Conservation (phyloP, 2,888 invertebrate genomes). For the Hoplodrina blanda region DNA sequence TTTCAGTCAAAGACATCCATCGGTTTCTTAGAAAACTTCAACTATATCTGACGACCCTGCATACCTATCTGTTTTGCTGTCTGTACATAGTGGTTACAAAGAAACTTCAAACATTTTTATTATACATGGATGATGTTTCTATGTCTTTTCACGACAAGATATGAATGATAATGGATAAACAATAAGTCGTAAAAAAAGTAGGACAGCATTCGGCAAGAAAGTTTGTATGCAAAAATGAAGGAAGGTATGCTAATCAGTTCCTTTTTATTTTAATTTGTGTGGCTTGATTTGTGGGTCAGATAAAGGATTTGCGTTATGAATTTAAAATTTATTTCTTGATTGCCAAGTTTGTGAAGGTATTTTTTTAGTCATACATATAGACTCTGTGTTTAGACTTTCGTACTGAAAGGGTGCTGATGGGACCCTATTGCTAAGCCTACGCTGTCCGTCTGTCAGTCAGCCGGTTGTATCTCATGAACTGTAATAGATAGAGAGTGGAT, state of each 20-base stretch:
- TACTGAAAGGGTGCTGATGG: no score
- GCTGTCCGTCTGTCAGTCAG: no score
- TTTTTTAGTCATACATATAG: neutral
- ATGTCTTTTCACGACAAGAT: constrained; percentile 21
- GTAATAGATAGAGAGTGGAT: no score
- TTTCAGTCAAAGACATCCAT: no score
- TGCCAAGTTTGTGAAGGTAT: neutral
- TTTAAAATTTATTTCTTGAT: neutral
- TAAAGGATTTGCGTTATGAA: constrained; percentile 32
- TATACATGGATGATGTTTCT: constrained; percentile 15
- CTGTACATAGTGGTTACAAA: constrained; percentile 18
- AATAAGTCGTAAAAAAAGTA: constrained; percentile 56
- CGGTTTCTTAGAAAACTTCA: no score
- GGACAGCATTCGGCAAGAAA: constrained; percentile 48
- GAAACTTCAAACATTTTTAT: constrained; percentile 1
- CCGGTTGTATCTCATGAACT: no score
- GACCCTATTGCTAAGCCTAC: no score
- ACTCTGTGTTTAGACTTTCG: no score
- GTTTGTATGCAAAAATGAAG: constrained; percentile 56
- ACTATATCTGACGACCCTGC: no score
- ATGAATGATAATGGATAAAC: constrained; percentile 55
- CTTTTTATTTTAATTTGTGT: constrained; percentile 41
- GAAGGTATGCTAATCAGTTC: constrained; percentile 42
- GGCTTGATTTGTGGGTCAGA: constrained; percentile 31
- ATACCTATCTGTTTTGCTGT: no score